Evolutionary conservation across 2,797 vertebrate genomes (phyloP).

Genomic region (Myotis myotis): DNA sequence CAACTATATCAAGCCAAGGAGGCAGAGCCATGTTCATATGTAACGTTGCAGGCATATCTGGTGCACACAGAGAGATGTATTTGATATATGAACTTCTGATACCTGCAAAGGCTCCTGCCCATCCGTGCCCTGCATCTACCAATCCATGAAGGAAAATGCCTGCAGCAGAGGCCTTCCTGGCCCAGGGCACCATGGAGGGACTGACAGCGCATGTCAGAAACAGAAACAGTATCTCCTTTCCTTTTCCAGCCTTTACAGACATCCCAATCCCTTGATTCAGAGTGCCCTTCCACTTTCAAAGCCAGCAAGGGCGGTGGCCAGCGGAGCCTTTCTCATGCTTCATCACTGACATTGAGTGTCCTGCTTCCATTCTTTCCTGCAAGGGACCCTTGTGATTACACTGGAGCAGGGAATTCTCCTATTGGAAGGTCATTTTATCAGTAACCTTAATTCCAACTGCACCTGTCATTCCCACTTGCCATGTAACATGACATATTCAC

Average conservation of each 20-base stretch:
- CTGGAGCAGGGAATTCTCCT: neutral
- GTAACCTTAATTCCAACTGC: constrained; percentile 6
- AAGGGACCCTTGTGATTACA: neutral
- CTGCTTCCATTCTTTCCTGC: neutral
- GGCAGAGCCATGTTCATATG: constrained; percentile 94
- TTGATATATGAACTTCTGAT: neutral
- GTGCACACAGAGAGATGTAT: constrained; percentile 79
- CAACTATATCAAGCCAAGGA: constrained; percentile 93
- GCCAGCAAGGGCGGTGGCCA: neutral
- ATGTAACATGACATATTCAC: neutral
- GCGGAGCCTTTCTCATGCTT: neutral
- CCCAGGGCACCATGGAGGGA: neutral
- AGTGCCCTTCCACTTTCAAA: neutral
- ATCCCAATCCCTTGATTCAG: neutral
- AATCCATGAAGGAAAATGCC: neutral
- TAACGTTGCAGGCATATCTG: constrained; percentile 90
- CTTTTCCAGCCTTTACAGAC: neutral
- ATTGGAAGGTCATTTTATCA: neutral
- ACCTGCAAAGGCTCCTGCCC: neutral
- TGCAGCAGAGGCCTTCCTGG: neutral
- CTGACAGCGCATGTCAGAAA: neutral
- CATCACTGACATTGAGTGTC: neutral
- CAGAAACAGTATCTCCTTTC: neutral
- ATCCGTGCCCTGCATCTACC: neutral
- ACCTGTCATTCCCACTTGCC: neutral